Evolutionary conservation across 2,888 invertebrate genomes (phyloP), one percentile per base, ranked within the genome.

Genomic region (Lepetodrilus schrolli): DNA sequence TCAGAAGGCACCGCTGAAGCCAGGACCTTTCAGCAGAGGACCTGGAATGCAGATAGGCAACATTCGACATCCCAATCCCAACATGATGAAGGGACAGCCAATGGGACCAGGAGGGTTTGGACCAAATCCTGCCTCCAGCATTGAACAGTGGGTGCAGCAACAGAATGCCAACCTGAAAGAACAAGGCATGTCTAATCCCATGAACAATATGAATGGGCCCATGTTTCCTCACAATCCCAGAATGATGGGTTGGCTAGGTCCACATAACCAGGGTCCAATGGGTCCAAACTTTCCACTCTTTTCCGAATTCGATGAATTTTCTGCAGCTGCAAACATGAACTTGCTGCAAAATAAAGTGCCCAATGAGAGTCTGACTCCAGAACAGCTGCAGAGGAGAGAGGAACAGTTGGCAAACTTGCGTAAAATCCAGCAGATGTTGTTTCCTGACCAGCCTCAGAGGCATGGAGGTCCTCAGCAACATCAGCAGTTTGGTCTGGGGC

Each of bases 351-450:
- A 81, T 76, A 89, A 89, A 83, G 88, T 89, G 49, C 88, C 89
- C 5, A 87, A 90, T 91, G 98, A 98, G 92, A 97, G 97, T 91
- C 92, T 98, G 84, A 98, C 98, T 71, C 97, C 98, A 38, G 96
- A 98, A 90, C 98, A 98, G 90, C 93, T 96, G 72, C 96, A 96
- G 79, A 96, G 97, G 90, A 93, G 98, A 76, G 97, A 97, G 91
- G 96, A 96, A 87, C 96, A 97, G 87, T 92, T 98, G 68, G 97
- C 97, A 4, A 96, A 95, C 76, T 93, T 98, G 78, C 92, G 95
- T 78, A 96, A 97, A 92, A 96, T 98, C 94, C 95, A 97, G 26
- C 95, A 96, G 90, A 94, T 96, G 93, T 91, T 98, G 73, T 96
- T 96, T 91, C 96, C 96, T 0, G 96, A 96, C 72, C 82, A 84